Conservation (phyloP, 2,113 vertebrate species). For the Neolamprologus brichardi region DNA sequence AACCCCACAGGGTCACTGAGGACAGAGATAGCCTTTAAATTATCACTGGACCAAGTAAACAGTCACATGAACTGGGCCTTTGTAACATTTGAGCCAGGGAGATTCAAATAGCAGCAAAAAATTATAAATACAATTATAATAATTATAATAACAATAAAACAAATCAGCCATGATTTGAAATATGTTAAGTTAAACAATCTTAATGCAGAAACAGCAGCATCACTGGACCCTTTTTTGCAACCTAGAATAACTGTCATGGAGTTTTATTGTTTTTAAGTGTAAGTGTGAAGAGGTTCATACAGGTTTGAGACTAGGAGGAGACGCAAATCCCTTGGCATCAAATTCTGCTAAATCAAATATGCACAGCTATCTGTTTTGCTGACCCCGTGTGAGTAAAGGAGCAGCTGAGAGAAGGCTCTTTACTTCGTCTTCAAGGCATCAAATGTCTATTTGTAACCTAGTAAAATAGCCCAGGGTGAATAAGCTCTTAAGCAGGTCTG, state of each 20-base stretch:
- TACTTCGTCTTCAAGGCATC: neutral
- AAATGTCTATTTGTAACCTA: neutral
- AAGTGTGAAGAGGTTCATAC: neutral
- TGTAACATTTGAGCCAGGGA: neutral
- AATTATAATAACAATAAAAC: neutral
- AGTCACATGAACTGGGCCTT: neutral
- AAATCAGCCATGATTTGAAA: neutral
- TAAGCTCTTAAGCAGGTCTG: constrained; percentile 21
- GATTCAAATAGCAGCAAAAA: neutral
- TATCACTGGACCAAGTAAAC: neutral
- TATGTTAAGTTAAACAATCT: neutral
- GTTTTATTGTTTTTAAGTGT: neutral
- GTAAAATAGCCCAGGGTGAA: neutral
- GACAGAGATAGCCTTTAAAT: constrained; percentile 17
- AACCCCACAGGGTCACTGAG: neutral
- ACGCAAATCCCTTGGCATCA: neutral
- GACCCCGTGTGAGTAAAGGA: neutral
- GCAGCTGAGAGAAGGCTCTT: neutral
- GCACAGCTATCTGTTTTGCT: neutral
- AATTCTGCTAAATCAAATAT: neutral
- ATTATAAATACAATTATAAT: neutral
- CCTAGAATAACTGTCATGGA: neutral
- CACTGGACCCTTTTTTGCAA: neutral
- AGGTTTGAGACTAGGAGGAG: neutral
- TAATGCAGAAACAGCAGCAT: neutral